phyloP scores from a whole-genome alignment of 2,888 invertebrate genomes.

The Machimus rusticus region DNA sequence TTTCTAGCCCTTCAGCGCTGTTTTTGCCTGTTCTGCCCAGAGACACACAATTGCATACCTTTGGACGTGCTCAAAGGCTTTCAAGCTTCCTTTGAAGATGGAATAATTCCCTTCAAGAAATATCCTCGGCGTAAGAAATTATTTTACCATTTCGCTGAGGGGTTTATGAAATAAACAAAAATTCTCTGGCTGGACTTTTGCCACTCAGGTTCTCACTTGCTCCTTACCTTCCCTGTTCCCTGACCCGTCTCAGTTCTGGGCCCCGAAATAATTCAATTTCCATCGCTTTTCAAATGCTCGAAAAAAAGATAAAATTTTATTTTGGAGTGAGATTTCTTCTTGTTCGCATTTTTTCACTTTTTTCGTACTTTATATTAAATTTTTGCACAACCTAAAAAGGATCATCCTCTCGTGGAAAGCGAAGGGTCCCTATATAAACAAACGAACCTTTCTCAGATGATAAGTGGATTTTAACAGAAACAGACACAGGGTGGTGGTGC shows the following conservation, averaged over 20 bases:
- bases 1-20: not conserved
- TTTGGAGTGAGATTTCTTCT: not conserved
- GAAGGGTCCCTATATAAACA: slow-evolving; percentile 18
- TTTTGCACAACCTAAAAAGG: slow-evolving; percentile 6
- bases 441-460: not conserved
- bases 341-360: not conserved
- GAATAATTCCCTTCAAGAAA: not conserved
- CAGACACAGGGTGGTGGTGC: not conserved
- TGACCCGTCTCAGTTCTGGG: not conserved
- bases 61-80: not conserved
- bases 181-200: not conserved
- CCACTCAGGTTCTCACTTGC: not conserved
- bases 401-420: not conserved
- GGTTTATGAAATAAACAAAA: not conserved
- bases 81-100: not conserved
- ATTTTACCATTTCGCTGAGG: not conserved
- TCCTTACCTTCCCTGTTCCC: not conserved
- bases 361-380: not conserved
- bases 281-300: not conserved
- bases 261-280: slow-evolving; percentile 2
- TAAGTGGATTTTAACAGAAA: slow-evolving; percentile 25
- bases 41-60: not conserved
- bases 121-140: not conserved
- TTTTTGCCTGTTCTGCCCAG: not conserved
- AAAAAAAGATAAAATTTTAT: not conserved